Conservation (phyloP, 2,888 invertebrate species). For the Selenia dentaria region DNA sequence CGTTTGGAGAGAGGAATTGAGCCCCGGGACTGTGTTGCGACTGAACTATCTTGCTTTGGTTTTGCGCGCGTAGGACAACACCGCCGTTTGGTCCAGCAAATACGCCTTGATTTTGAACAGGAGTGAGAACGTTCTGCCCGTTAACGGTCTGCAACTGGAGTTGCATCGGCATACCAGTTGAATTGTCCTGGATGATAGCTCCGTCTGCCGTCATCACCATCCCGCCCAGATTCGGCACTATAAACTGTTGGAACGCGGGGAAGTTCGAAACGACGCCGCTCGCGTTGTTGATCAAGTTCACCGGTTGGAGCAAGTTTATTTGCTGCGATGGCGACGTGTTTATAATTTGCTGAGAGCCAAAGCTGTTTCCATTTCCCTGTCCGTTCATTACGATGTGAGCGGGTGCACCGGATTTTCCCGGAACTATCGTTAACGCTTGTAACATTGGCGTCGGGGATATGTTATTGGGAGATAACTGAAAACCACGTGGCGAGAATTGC, state of each 20-base stretch:
- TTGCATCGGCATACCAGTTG: conserved; percentile 88
- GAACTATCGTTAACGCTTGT: conserved; percentile 91
- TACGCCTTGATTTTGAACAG: conserved; percentile 87
- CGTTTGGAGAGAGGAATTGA: conserved; percentile 90
- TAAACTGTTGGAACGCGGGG: conserved; percentile 92
- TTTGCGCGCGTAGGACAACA: conserved; percentile 91
- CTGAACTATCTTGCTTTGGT: conserved; percentile 88
- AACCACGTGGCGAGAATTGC: conserved; percentile 89
- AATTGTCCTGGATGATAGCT: conserved; percentile 89
- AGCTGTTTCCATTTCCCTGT: conserved; percentile 84
- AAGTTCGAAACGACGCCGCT: conserved; percentile 90
- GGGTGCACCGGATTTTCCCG: conserved; percentile 89
- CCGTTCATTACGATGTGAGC: conserved; percentile 92
- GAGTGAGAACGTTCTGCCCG: conserved; percentile 90
- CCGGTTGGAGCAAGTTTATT: conserved; percentile 91
- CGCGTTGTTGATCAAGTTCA: conserved; percentile 90
- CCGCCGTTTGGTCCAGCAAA: conserved; percentile 89
- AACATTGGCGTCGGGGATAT: conserved; percentile 88
- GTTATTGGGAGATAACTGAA: conserved; percentile 89
- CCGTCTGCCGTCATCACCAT: conserved; percentile 94
- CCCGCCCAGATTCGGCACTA: conserved; percentile 91
- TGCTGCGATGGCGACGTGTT: conserved; percentile 85
- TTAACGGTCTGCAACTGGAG: conserved; percentile 92
- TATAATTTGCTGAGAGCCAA: conserved; percentile 88
- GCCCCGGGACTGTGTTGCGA: conserved; percentile 88